Conservation (phyloP, 2,113 vertebrate genomes). For the Silurus glanis region DNA sequence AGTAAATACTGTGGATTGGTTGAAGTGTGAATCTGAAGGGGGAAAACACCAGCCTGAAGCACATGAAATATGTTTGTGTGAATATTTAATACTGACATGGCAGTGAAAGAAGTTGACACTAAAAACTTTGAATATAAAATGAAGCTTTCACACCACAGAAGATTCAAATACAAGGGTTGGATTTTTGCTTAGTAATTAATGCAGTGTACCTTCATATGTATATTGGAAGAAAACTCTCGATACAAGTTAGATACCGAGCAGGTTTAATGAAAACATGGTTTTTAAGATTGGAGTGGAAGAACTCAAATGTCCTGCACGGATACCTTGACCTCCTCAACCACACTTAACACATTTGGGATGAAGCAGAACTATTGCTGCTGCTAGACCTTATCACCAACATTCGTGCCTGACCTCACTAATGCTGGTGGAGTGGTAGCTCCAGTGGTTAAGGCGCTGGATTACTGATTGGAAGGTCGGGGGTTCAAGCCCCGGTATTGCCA, state of each 20-base stretch:
- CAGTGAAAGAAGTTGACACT: neutral
- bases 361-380: neutral
- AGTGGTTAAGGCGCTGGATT: too few relatives aligned
- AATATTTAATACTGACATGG: neutral
- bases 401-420: neutral
- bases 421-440: too few relatives aligned
- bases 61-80: neutral
- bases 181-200: neutral
- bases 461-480: too few relatives aligned
- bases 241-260: neutral
- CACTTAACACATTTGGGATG: neutral
- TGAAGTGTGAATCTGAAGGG: constrained; percentile 33
- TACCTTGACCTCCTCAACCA: neutral
- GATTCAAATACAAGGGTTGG: neutral
- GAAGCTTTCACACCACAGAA: neutral
- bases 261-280: neutral
- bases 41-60: neutral
- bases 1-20: constrained; percentile 47
- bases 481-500: too few relatives aligned
- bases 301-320: neutral
- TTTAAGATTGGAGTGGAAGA: neutral
- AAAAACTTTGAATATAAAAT: neutral
- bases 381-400: neutral
- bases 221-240: neutral
- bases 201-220: neutral